Base-by-base conservation (phyloP, 2,113 vertebrate genomes). In the Tiliqua scincoides region DNA sequence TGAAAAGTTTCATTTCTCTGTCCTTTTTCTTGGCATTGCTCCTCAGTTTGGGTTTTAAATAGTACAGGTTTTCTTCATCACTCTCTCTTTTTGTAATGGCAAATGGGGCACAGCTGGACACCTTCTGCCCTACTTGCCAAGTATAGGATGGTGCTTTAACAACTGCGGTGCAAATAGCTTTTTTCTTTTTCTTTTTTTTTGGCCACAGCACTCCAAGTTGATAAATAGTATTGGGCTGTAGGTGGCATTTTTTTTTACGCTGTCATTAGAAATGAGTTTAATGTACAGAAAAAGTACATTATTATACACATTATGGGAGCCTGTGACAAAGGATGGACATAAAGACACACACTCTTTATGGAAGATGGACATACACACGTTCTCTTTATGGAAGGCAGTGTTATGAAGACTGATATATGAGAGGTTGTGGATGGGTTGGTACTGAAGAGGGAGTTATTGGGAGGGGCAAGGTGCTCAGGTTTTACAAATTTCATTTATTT, bases 81-180 rank as follows among this genome's bases (percentile, higher is more conserved):
- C n/a, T n/a, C n/a, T n/a, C n/a, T n/a, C 30, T 43, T 25, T 52
- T 52, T 52, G 21, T 21, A 20, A 52, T 67, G 63, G 62, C 30
- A 81, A 81, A 67, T 76, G 48, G 83, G 71, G 43, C 83, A 76
- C 83, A 84, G 61, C 83, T 84, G 83, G 83, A 65, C n/a, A 54
- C 43, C 43, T 37, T 35, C 61, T 84, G 83, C 61, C 73, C 73
- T 84, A 67, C 61, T 84, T 84, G 83, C 83, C 63, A 76, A 76
- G 73, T 65, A 54, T 76, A 84, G 61, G 30, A 54, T 67, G 72
- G 12, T 54, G 25, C 25, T 76, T 76, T 54, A 84, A 61, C 43
- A 65, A 15, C 30, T 43, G 30, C 15, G 35, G 72, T 30, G 75
- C 40, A 75, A 84, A 59, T 25, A 40, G 12, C 6, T 63, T 27